Evolutionary conservation across 2,113 vertebrate species (phyloP), one percentile per base, ranked within the genome.

Genomic region (Herpailurus yagouaroundi): DNA sequence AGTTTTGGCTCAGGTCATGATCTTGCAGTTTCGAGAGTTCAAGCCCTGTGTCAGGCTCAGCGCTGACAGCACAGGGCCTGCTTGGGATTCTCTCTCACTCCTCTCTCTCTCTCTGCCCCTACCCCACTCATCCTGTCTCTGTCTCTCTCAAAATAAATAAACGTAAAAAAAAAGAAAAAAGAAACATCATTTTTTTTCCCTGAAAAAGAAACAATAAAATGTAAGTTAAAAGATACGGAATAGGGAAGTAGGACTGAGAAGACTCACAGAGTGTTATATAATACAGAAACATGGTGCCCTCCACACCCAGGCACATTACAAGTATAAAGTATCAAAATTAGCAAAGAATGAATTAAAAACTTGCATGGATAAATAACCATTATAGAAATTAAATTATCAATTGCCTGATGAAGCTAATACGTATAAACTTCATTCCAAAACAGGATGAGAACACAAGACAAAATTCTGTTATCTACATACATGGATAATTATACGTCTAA

Each of bases 321-420:
- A 9, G 29, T 83, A 36, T 80, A 83, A 95, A 57, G 36, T 95
- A 11, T 16, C 36, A 50, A 48, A 73, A 60, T 3, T 74, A 38
- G 63, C 36, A 71, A 73, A 69, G 41, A 96, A 88, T 25, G 63
- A 85, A 95, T 52, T n/a, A 16, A 96, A 94, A 69, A 11, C 27
- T 96, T 89, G 64, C 18, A 57, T 21, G 74, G 14, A 71, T 80
- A 83, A 77, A 83, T 91, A 91, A 71, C 2, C 29, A n/a, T 68
- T 84, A 31, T 48, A 41, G 21, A 95, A 80, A 76, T 95, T 81
- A 89, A 97, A 92, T 76, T 15, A 27, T 29, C 57, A 68, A 36
- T 92, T 57, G 83, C 3, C 57, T 83, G 48, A 57, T 89, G 36
- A 92, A 11, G 23, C 23, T 50, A 66, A 7, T 68, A 79, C 85